phyloP scores from a whole-genome alignment of 2,888 invertebrate genomes.

The Platycnemis pennipes region DNA sequence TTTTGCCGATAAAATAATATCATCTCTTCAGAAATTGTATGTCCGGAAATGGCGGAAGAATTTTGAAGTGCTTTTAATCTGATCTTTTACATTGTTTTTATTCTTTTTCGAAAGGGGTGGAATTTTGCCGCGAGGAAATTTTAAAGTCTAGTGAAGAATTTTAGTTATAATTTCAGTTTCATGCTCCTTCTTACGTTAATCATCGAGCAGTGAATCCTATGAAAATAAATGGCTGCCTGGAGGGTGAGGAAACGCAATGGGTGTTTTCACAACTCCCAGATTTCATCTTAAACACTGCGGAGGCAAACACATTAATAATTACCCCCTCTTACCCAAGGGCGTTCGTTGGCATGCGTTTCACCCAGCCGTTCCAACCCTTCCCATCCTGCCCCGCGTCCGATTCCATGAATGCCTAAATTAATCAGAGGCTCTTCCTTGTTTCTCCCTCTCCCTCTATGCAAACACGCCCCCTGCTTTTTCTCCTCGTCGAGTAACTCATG shows the following conservation, averaged over 20 bases:
- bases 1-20: too few species aligned
- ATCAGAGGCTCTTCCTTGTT: background rate
- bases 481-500: background rate
- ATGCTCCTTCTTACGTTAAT: background rate
- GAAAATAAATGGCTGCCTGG: background rate
- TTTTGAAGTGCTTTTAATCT: too few species aligned
- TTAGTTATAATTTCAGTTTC: background rate
- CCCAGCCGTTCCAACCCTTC: background rate
- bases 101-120: too few species aligned
- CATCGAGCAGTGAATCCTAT: background rate
- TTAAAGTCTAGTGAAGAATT: too few species aligned
- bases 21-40: too few species aligned
- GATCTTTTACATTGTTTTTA: too few species aligned
- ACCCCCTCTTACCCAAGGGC: background rate
- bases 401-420: conserved; percentile 36
- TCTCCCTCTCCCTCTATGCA: background rate
- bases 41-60: too few species aligned
- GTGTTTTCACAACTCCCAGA: background rate
- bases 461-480: background rate
- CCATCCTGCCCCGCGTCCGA: background rate
- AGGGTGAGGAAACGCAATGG: background rate
- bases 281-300: background rate
- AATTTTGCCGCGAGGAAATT: too few species aligned
- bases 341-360: background rate
- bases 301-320: conserved; percentile 1